Percentiles rank a stretch among this genome's conserved stretches.
Conservation (phyloP, 37 sponge, comb jelly and placozoan species). For the Oopsacas minuta region DNA sequence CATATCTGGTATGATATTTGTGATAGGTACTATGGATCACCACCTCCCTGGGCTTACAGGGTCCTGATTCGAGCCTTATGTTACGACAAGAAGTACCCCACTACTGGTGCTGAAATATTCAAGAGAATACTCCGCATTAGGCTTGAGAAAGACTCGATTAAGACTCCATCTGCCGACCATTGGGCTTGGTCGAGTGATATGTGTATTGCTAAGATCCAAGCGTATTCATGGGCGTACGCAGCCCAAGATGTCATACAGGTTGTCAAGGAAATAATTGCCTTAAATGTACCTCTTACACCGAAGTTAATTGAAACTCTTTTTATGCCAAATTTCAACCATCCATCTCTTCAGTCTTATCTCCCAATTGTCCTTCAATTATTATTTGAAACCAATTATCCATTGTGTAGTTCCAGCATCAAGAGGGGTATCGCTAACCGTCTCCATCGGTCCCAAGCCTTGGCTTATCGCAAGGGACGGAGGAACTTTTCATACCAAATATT, state of each 20-base stretch:
- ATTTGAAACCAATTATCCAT: not conserved
- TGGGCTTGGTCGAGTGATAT: not conserved
- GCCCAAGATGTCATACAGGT: not conserved
- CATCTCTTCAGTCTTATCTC: not conserved
- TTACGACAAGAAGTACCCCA: not conserved
- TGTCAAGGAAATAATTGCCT: not conserved
- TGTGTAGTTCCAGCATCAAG: not conserved
- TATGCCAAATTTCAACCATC: not conserved
- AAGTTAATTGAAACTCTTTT: not conserved
- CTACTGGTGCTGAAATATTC: not conserved
- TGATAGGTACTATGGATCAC: not conserved
- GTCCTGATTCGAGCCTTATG: not conserved
- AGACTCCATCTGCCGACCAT: not conserved
- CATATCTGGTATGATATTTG: not conserved
- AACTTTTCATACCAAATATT: not conserved
- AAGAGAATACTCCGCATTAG: not conserved
- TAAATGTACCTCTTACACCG: not conserved
- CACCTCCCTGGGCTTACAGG: not conserved
- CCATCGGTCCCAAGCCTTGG: not conserved
- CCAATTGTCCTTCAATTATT: not conserved
- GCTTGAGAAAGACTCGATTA: not conserved
- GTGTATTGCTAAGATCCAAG: not conserved
- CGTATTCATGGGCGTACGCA: not conserved
- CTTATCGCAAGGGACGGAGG: not conserved
- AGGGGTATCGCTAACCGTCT: not conserved